Evolutionary conservation across 2,113 vertebrate genomes (phyloP), one percentile per base, ranked within the genome.

Genomic region (Hypocryptadius cinnamomeus): DNA sequence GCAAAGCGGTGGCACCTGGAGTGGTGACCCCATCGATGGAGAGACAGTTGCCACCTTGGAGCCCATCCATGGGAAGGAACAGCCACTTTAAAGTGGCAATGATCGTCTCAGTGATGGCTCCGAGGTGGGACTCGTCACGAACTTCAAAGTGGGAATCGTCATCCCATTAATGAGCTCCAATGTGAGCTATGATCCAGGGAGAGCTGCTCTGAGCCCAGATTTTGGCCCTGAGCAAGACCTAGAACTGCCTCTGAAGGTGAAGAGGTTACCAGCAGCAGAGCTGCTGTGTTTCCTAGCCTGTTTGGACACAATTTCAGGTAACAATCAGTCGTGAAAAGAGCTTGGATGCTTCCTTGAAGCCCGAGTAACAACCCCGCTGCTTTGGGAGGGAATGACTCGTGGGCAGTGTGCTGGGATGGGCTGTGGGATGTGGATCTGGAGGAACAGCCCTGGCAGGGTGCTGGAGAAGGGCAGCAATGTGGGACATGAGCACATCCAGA

Each of bases 311-410:
- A 6, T 10, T 76, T 33, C 33, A 27, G n/a, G 69, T 24, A 16
- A 54, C 33, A 4, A 7, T 15, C 5, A 0, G 22, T 22, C 15
- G 17, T 5, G 1, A 18, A 45, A 48, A 13, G 18, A 8, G 40
- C 2, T 33, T 1, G 2, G 25, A 4, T 28, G 42, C 31, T 37
- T 60, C 56, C 48, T 40, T 10, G 20, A 30, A 83, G 30, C 27
- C 53, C 6, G 2, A 16, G 24, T 0, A 17, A 9, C 13, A 22
- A 3, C 8, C 6, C 4, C 0, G 20, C 7, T 11, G 50, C 3
- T 31, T 23, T 8, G 74, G 3, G 48, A 81, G 37, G 8, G 20
- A 65, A 27, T 1, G 10, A 27, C 33, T 40, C 12, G 6, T 1
- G 42, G 60, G 13, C 8, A 0, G 1, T 5, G 6, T 6, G 8